These are phyloP conservation scores for Ophion slaviceki DNA, from an alignment of 2,888 invertebrate genomes.

Conservation along the genomic window DNA sequence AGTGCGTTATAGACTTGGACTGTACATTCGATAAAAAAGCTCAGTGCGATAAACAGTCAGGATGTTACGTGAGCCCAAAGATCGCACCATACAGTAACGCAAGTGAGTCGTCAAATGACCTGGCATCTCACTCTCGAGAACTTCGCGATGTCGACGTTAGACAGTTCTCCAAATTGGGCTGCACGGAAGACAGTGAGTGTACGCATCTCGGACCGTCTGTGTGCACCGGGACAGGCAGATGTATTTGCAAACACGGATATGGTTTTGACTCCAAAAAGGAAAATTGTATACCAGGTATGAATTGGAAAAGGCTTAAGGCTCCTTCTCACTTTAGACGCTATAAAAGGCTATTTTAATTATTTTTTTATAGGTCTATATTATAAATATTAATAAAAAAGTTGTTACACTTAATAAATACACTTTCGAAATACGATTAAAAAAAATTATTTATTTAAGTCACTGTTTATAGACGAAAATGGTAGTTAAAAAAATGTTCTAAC, in stretches of 20 bases:
- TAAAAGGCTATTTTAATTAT: too few species aligned
- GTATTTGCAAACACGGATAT: slow-evolving; percentile 72
- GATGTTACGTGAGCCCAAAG: slow-evolving; percentile 34
- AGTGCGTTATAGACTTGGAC: slow-evolving; percentile 72
- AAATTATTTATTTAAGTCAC: too few species aligned
- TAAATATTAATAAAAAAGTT: too few species aligned
- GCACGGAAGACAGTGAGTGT: slow-evolving; percentile 71
- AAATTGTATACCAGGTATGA: slow-evolving; percentile 75
- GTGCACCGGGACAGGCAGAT: slow-evolving; percentile 71
- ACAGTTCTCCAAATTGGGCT: slow-evolving; percentile 54
- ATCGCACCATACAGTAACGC: neutral
- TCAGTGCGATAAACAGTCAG: slow-evolving; percentile 60
- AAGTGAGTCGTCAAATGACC: neutral
- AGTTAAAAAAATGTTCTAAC: too few species aligned
- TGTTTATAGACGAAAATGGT: too few species aligned
- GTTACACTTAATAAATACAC: too few species aligned
- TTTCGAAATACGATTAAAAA: too few species aligned
- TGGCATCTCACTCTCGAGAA: neutral
- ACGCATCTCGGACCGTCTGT: slow-evolving; percentile 63
- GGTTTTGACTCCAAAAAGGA: slow-evolving; percentile 55
- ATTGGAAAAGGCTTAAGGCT: neutral
- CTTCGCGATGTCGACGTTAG: neutral
- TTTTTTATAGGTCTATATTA: too few species aligned
- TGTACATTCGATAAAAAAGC: slow-evolving; percentile 70
- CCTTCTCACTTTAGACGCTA: too few species aligned